Conservation (phyloP, 1,140 invertebrate genomes). For the Diuraphis noxia region DNA sequence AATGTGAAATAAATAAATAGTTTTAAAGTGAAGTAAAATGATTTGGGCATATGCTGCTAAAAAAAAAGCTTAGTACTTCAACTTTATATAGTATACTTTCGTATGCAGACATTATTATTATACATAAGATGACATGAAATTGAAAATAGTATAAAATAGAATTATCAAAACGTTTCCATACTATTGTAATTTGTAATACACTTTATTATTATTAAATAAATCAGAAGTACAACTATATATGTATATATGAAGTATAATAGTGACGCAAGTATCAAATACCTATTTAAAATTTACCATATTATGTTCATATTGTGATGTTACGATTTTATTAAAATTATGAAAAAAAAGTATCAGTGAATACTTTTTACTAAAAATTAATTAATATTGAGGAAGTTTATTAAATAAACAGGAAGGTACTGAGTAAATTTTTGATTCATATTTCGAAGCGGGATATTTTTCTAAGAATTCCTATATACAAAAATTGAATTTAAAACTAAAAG, state of each 20-base stretch:
- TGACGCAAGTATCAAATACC: no score
- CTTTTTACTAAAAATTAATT: not conserved
- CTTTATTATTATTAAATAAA: not conserved
- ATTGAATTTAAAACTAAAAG: no score
- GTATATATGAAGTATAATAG: not conserved
- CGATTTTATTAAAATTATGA: no score
- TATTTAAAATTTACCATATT: no score
- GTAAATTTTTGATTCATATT: no score
- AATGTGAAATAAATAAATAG: not conserved
- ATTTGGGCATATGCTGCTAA: not conserved
- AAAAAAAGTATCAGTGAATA: no score
- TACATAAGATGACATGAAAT: not conserved
- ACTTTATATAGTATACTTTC: not conserved
- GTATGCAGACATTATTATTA: not conserved
- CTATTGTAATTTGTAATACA: not conserved
- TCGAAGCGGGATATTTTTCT: no score
- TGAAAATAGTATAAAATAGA: not conserved
- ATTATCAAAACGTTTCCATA: not conserved
- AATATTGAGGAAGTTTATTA: not conserved
- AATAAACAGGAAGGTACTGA: no score
- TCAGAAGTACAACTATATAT: not conserved
- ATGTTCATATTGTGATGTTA: not conserved
- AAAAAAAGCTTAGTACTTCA: not conserved
- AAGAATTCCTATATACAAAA: no score
- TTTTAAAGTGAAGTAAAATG: not conserved